Evolutionary conservation across 2,888 invertebrate species (phyloP), one percentile per base, ranked within the genome.

Genomic region (Sarcophaga carnaria): DNA sequence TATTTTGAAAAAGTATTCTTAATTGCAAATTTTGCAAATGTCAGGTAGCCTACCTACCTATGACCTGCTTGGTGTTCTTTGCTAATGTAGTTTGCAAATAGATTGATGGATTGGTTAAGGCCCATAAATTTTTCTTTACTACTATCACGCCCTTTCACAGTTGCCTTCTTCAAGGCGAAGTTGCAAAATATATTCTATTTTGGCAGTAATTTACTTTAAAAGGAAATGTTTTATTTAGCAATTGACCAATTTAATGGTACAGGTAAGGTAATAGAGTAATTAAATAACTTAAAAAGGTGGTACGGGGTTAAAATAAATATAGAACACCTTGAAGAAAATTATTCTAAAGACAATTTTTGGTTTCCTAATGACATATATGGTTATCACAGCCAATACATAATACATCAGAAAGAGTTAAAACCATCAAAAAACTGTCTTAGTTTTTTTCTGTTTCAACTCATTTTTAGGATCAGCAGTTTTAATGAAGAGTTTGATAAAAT

Each of bases 111-210:
- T 88, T 82, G 72, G 72, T 76, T 63, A 77, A 80, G 83, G 86
- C 64, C 54, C 83, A 88, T 88, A 81, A 84, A 88, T 71, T 47
- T 80, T 88, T 90, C 89, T 87, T 86, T 88, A 75, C 2, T 49
- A 2, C 88, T 27, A 72, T 81, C 75, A 80, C 78, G 83, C 80
- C 66, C 63, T 90, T 90, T 90, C 89, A 88, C 88, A 90, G 89
- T 89, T 90, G 88, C 89, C 88, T 8, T 90, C 88, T 90, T 91
- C 80, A 87, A 89, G 87, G 80, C 83, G 87, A 91, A 90, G 89
- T 89, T 89, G 86, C 75, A 4, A 66, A 72, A 66, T 67, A 27
- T 11, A 54, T n/a, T 8, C 14, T n/a, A 1, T 63, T n/a, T 12
- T 0, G 20, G 6, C 67, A 74, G 67, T 74, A 37, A 37, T 37